Percentiles rank a stretch among this genome's conserved stretches.
Conservation (phyloP, 2,797 vertebrate genomes). For the Tenualosa ilisha region DNA sequence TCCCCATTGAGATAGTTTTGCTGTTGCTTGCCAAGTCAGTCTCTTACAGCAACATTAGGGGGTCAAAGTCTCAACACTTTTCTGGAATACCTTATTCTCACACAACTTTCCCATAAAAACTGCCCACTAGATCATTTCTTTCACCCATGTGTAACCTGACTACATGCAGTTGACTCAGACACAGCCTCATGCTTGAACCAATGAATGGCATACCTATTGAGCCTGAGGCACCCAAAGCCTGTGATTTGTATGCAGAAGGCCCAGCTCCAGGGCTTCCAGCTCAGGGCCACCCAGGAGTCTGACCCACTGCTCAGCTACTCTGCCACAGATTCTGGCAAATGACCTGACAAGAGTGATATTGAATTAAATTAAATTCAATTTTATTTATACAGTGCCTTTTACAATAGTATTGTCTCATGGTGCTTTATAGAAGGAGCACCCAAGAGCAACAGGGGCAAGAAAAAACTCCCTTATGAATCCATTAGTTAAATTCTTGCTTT, state of each 20-base stretch:
- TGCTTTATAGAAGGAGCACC: too few relatives aligned
- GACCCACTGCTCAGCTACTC: neutral
- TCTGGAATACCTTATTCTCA: neutral
- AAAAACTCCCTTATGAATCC: neutral
- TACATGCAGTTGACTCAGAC: neutral
- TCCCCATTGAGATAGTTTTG: constrained; percentile 31
- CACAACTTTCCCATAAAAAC: neutral
- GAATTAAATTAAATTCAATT: neutral
- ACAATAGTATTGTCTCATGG: too few relatives aligned
- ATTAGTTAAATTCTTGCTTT: neutral
- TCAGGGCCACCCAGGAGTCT: neutral
- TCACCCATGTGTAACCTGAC: neutral
- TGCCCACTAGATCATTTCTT: neutral
- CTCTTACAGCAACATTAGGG: neutral
- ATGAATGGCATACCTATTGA: neutral
- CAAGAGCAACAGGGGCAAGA: too few relatives aligned
- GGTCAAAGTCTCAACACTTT: constrained; percentile 5
- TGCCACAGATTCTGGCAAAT: neutral
- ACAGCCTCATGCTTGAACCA: neutral
- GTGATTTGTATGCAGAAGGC: constrained; percentile 13
- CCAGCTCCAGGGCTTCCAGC: neutral
- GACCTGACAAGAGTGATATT: neutral
- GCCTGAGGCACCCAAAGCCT: neutral
- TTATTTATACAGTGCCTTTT: too few relatives aligned
- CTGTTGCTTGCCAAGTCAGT: constrained; percentile 6